phyloP scores from a whole-genome alignment of 37 sponge, comb jelly and placozoan genomes.

The Axinella damicornis region DNA sequence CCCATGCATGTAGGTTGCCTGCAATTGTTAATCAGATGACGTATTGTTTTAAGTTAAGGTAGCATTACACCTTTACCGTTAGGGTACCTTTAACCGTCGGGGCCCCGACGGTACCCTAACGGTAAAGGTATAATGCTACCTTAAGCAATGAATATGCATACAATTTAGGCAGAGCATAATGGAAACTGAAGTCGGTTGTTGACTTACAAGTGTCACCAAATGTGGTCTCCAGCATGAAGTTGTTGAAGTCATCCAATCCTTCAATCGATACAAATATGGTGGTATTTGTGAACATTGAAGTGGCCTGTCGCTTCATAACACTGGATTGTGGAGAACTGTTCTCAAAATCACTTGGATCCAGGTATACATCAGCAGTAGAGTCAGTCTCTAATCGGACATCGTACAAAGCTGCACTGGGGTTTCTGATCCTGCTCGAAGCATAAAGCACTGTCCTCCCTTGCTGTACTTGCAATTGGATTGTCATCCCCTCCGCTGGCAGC shows the following conservation, averaged over 20 bases:
- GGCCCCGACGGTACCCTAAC: too few species aligned
- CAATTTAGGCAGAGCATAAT: too few species aligned
- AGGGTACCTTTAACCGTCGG: too few species aligned
- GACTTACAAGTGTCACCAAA: conserved; percentile 12
- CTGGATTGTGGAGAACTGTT: not conserved
- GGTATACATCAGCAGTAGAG: conserved; percentile 21
- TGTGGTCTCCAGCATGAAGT: conserved; percentile 10
- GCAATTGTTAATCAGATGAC: too few species aligned
- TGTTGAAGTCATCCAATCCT: conserved; percentile 11
- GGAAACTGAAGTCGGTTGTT: too few species aligned
- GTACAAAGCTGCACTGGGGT: conserved; percentile 54
- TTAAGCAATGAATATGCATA: too few species aligned
- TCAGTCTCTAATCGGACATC: conserved; percentile 27
- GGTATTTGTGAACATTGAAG: not conserved
- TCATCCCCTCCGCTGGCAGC: conserved; percentile 40
- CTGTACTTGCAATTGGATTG: conserved; percentile 25
- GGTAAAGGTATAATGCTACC: too few species aligned
- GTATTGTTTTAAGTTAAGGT: too few species aligned
- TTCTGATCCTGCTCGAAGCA: conserved; percentile 27
- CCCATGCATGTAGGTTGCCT: too few species aligned
- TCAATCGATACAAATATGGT: conserved; percentile 36
- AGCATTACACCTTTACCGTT: too few species aligned
- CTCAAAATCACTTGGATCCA: not conserved
- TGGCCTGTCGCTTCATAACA: not conserved
- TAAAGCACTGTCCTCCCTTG: conserved; percentile 19